Evolutionary conservation across 1,140 invertebrate species (phyloP), one percentile per base, ranked within the genome.

Genomic region (Drosophila pectinifera): DNA sequence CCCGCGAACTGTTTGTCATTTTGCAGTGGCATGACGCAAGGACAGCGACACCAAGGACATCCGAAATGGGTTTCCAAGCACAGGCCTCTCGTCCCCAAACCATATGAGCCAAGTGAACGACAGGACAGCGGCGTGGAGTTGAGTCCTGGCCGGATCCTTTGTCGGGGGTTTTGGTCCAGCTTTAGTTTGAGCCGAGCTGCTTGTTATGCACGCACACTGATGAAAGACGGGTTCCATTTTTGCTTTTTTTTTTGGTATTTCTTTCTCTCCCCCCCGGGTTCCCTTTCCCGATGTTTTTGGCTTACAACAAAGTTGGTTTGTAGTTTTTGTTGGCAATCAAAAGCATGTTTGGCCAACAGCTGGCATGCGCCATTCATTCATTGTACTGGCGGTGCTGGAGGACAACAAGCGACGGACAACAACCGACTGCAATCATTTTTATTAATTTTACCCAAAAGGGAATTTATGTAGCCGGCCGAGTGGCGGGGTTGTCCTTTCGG

Each of bases 281-380:
- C 45, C 61, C 48, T 57, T 51, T 63, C 45, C 64, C 28, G 28
- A 20, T 53, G 49, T 36, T 36, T 78, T 46, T 42, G 41, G 51
- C 65, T 72, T 58, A 72, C 73, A 77, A 54, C 74, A 67, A 45
- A 65, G 70, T 45, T 55, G 59, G 67, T 49, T 61, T 54, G 53
- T 24, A 41, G 57, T 55, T 63, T 38, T 64, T 85, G 78, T 51
- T 88, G 79, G 82, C 82, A 86, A 86, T 86, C 82, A 86, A 86
- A 86, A 86, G 65, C 82, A 88, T 86, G 82, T 86, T 86, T 86
- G 79, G 79, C 82, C 82, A 88, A 88, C 83, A 88, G 84, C 83
- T 88, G 84, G 84, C 80, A 89, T 83, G 84, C 84, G 80, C 79
- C 84, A 89, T 89, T 88, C 84, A 88, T 88, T 88, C 84, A 78